A percentile compares a stretch with the other conserved stretches of the same genome.
These are phyloP conservation scores for Portunus trituberculatus DNA, from an alignment of 1,140 invertebrate species.

Conservation along the genomic window DNA sequence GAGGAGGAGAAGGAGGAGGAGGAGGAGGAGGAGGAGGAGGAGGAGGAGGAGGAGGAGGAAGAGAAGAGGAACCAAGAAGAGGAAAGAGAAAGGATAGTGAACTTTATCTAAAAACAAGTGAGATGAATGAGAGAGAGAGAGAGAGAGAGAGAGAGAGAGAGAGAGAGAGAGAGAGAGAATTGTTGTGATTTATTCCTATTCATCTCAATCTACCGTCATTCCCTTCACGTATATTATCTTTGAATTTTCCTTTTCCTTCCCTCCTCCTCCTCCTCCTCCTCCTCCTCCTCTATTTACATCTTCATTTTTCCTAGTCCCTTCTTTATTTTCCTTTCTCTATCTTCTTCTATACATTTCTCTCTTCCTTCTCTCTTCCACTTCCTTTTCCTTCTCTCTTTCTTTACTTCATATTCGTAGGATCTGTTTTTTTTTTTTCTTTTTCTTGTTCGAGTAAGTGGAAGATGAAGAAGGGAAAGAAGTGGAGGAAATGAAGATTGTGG, in stretches of 20 bases:
- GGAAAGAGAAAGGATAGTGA: too few species aligned
- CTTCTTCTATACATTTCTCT: not conserved
- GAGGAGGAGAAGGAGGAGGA: not conserved
- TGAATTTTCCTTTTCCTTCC: too few species aligned
- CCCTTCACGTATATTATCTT: not conserved
- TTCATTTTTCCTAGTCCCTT: too few species aligned
- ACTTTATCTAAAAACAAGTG: too few species aligned
- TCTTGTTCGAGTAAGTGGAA: too few species aligned
- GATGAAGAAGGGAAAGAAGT: too few species aligned
- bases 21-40: not conserved
- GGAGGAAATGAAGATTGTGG: too few species aligned
- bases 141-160: constrained; percentile 18
- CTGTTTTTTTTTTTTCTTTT: too few species aligned
- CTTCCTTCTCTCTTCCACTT: not conserved
- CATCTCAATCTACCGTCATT: not conserved
- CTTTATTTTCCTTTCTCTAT: not conserved
- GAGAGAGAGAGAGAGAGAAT: not conserved
- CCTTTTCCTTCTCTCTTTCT: not conserved
- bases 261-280: too few species aligned
- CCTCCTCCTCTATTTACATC: too few species aligned
- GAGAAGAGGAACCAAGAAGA: not conserved
- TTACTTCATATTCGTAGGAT: not conserved
- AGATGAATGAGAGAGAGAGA: not conserved
- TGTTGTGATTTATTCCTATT: not conserved
- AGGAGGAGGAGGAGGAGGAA: not conserved